phyloP scores from a whole-genome alignment of 2,797 vertebrate genomes.

The Sternarchorhynchus goeldii region DNA sequence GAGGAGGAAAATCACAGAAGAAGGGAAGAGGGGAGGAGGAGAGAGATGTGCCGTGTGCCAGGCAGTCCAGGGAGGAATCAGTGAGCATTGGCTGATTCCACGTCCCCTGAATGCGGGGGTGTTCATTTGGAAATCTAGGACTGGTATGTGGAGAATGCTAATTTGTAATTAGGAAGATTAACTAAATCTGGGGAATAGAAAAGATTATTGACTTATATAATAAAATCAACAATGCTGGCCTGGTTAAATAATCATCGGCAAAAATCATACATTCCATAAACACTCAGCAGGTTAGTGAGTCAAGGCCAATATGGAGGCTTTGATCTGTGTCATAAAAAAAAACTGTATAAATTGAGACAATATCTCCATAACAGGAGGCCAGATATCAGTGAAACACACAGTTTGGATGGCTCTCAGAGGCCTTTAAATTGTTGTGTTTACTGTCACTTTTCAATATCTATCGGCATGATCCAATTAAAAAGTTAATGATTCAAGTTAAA shows the following conservation, averaged over 20 bases:
- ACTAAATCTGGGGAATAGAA: conserved; percentile 80
- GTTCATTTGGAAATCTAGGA: conserved; percentile 82
- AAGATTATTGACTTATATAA: conserved; percentile 83
- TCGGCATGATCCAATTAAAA: not conserved
- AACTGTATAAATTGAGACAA: conserved; percentile 51
- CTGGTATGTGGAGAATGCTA: conserved; percentile 79
- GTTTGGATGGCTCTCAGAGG: conserved; percentile 25
- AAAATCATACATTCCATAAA: conserved; percentile 62
- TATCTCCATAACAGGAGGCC: conserved; percentile 42
- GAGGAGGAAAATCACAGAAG: conserved; percentile 59
- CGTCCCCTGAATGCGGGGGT: conserved; percentile 74
- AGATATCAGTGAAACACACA: conserved; percentile 34
- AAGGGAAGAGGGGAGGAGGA: conserved; percentile 48
- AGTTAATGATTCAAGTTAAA: not conserved
- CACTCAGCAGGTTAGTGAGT: conserved; percentile 48
- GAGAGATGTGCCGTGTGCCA: conserved; percentile 73
- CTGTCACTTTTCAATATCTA: not conserved
- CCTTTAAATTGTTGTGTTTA: not conserved
- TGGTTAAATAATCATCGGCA: conserved; percentile 73
- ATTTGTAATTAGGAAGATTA: conserved; percentile 87
- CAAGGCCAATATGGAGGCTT: conserved; percentile 44
- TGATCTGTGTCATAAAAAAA: conserved; percentile 55
- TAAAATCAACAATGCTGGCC: conserved; percentile 74
- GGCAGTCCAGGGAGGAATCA: conserved; percentile 75
- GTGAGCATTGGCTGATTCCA: conserved; percentile 74